Evolutionary conservation across 2,113 vertebrate species (phyloP).

Genomic region (Rhea pennata): DNA sequence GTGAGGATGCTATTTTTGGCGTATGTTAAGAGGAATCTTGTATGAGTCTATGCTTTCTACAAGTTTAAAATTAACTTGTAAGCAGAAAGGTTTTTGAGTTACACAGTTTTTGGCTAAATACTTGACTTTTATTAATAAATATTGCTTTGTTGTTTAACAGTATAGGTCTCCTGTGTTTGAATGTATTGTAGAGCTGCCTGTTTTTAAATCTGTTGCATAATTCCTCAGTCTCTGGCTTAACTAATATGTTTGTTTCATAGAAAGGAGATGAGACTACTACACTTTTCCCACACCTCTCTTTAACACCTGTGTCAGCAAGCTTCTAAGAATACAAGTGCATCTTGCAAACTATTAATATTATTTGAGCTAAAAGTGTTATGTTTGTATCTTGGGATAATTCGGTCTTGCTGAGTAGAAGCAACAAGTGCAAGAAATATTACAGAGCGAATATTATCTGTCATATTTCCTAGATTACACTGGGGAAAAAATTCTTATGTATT

Average conservation of each 20-base stretch:
- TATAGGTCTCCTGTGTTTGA: background rate
- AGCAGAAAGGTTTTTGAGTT: background rate
- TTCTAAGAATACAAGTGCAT: background rate
- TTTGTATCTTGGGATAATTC: background rate
- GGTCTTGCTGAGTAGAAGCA: background rate
- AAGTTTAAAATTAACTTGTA: background rate
- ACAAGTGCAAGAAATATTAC: background rate
- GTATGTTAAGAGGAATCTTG: background rate
- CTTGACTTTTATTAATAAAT: background rate
- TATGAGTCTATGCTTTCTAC: background rate
- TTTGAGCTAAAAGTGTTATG: background rate
- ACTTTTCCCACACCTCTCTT: background rate
- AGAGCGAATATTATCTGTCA: background rate
- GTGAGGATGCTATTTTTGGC: slow-evolving; percentile 67
- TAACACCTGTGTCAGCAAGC: background rate
- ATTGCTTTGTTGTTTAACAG: background rate
- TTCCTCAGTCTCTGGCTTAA: background rate
- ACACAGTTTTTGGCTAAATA: background rate
- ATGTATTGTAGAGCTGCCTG: background rate
- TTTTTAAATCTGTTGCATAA: background rate
- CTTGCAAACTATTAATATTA: background rate
- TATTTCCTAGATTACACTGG: background rate
- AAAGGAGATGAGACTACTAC: background rate
- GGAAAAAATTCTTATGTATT: background rate
- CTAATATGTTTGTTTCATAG: background rate